phyloP scores from a whole-genome alignment of 2,888 invertebrate genomes.

The Polydrusus pterygomalis region DNA sequence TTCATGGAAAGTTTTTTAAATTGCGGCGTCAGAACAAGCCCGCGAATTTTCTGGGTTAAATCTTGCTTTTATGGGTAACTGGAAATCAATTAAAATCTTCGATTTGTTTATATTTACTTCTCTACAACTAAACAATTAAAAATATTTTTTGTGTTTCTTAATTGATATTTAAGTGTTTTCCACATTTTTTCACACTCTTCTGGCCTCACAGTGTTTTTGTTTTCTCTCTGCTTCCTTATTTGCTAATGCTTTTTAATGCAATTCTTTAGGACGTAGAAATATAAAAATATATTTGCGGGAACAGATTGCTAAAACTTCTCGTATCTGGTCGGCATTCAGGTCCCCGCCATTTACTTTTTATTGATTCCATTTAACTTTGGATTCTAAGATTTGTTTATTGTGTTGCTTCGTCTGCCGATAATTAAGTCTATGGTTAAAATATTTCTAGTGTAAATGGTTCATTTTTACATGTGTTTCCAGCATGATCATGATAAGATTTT shows the following conservation, averaged over 20 bases:
- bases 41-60: background rate
- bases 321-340: no score
- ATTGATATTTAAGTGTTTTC: background rate
- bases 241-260: no score
- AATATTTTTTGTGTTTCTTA: background rate
- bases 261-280: no score
- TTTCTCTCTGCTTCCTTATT: background rate
- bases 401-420: no score
- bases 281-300: no score
- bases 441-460: no score
- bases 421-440: no score
- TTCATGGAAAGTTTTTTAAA: background rate
- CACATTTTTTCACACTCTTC: background rate
- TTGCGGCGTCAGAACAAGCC: background rate
- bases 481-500: background rate
- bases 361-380: no score
- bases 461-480: no score
- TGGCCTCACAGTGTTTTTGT: background rate
- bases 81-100: background rate
- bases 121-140: background rate
- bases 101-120: background rate
- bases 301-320: no score
- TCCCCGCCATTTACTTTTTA: no score
- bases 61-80: background rate
- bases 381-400: no score